Evolutionary conservation across 2,888 invertebrate genomes (phyloP).

Genomic region (Ennomos quercinarius): DNA sequence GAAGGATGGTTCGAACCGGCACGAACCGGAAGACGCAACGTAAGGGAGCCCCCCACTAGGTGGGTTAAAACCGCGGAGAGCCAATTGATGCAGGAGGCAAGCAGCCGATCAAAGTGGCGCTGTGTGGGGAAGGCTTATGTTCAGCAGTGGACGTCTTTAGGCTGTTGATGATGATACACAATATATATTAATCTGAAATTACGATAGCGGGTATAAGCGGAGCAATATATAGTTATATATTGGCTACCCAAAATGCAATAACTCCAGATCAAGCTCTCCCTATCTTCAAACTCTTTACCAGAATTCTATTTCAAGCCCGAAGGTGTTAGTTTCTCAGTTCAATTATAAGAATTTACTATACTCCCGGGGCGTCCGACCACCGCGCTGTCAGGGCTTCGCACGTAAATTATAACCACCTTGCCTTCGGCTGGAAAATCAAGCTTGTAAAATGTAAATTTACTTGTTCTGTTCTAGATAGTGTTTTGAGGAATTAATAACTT

Average conservation of each 20-base stretch:
- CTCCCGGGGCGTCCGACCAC: conserved; percentile 50
- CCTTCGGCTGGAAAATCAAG: conserved; percentile 21
- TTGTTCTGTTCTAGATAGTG: conserved; percentile 2
- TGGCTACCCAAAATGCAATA: background rate
- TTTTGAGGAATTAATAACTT: background rate
- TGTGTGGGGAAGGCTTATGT: too few species aligned
- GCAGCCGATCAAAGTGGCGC: too few species aligned
- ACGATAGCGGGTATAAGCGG: too few species aligned
- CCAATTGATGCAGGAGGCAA: too few species aligned
- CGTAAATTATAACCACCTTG: conserved; percentile 55
- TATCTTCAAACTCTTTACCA: conserved; percentile 22
- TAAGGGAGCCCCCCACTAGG: too few species aligned
- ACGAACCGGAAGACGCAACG: too few species aligned
- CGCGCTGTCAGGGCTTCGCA: conserved; percentile 43
- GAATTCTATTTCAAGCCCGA: conserved; percentile 10
- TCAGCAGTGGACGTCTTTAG: too few species aligned
- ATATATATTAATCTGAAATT: too few species aligned
- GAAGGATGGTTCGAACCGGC: too few species aligned
- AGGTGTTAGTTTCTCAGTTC: conserved; percentile 46
- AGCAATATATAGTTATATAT: too few species aligned
- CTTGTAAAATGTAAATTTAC: conserved; percentile 23
- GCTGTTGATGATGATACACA: too few species aligned
- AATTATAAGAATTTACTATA: conserved; percentile 70
- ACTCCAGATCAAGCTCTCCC: conserved; percentile 11
- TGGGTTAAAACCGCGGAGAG: too few species aligned